phyloP scores from a whole-genome alignment of 1,140 invertebrate species.

The Thaumetopoea pityocampa region DNA sequence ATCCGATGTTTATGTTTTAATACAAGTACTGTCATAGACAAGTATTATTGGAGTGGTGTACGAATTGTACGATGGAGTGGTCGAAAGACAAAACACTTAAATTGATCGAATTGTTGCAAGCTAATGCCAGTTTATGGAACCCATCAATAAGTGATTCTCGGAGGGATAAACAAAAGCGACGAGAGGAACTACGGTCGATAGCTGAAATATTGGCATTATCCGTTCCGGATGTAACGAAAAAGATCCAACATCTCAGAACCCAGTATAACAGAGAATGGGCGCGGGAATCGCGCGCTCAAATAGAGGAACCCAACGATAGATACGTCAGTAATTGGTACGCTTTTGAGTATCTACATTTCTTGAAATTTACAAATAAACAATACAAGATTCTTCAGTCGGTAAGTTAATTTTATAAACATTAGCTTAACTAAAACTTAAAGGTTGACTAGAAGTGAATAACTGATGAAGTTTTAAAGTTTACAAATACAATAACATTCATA shows the following conservation, averaged over 20 bases:
- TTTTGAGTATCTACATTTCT: conserved; percentile 65
- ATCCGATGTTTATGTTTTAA: conserved; percentile 42
- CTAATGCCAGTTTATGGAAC: conserved; percentile 62
- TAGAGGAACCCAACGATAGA: conserved; percentile 55
- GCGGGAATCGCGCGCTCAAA: conserved; percentile 45
- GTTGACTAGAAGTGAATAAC: no score
- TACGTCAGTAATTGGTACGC: conserved; percentile 71
- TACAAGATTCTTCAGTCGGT: conserved; percentile 53
- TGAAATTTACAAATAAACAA: conserved; percentile 64
- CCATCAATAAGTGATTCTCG: conserved; percentile 56
- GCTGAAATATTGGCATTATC: conserved; percentile 52
- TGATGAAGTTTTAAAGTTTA: no score
- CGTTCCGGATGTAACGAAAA: conserved; percentile 58
- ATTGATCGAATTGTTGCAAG: conserved; percentile 58
- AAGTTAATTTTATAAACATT: conserved; percentile 23
- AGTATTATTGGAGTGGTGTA: no score
- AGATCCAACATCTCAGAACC: conserved; percentile 65
- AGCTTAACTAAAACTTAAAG: neutral
- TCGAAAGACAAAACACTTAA: conserved; percentile 65
- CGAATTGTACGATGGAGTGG: conserved; percentile 55
- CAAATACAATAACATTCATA: no score
- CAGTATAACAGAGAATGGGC: conserved; percentile 66
- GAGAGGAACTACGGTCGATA: conserved; percentile 57
- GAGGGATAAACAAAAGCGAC: conserved; percentile 63
- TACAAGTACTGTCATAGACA: no score